A percentile compares a stretch with the other conserved stretches of the same genome.
These are phyloP conservation scores for Coenonympha arcania DNA, from an alignment of 2,888 invertebrate species.

Conservation along the genomic window DNA sequence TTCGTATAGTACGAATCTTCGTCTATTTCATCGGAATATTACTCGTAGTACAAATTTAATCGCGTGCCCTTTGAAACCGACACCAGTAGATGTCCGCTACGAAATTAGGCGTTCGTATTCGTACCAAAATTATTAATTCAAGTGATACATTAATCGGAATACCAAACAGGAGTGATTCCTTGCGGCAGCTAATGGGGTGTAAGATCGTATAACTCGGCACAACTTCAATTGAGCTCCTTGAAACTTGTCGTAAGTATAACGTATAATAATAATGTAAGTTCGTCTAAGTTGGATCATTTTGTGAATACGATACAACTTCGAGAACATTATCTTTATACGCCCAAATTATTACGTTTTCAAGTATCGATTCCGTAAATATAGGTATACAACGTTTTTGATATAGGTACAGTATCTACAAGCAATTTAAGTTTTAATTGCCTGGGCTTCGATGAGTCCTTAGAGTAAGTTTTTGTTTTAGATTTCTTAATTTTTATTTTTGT, in stretches of 20 bases:
- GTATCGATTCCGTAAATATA: background rate
- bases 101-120: background rate
- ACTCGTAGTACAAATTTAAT: too few relatives aligned
- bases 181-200: slow-evolving; percentile 16
- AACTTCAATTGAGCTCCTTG: slow-evolving; percentile 11
- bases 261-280: background rate
- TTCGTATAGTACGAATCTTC: too few relatives aligned
- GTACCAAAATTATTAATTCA: background rate
- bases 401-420: too few relatives aligned
- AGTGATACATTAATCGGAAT: background rate
- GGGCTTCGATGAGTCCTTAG: too few relatives aligned
- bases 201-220: slow-evolving; percentile 14
- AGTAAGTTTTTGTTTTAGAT: too few relatives aligned
- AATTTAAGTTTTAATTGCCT: too few relatives aligned
- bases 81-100: background rate
- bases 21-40: slow-evolving; percentile 16
- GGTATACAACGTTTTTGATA: background rate
- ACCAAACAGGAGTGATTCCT: slow-evolving; percentile 7
- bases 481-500: too few relatives aligned
- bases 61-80: background rate
- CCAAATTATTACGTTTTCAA: background rate
- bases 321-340: background rate
- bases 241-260: slow-evolving; percentile 8
- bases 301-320: background rate
- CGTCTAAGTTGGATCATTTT: background rate